A percentile compares a stretch with the other conserved stretches of the same genome.
These are phyloP conservation scores for Subanguina moxae DNA, from an alignment of 1,140 invertebrate genomes.

Conservation along the genomic window DNA sequence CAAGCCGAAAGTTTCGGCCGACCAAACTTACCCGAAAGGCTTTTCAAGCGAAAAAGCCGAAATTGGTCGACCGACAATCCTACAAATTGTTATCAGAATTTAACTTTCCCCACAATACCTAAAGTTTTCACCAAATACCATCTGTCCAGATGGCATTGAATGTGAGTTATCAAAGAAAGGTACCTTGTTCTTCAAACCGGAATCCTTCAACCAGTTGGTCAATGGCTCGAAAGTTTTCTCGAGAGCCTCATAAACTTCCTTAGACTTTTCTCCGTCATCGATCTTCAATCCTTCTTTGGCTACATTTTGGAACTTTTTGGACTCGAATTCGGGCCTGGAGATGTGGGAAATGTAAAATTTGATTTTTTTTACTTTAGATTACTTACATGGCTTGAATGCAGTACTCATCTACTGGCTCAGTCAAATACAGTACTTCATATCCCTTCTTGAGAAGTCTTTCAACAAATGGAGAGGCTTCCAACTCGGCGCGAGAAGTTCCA, in stretches of 20 bases:
- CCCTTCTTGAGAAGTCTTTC: slow-evolving; percentile 86
- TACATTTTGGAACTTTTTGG: slow-evolving; percentile 97
- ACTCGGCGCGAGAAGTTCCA: slow-evolving; percentile 71
- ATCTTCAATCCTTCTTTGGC: slow-evolving; percentile 91
- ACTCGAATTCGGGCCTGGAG: slow-evolving; percentile 85
- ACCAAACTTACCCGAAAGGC: too few species aligned
- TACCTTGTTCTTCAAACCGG: slow-evolving; percentile 79
- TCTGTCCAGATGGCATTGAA: too few species aligned
- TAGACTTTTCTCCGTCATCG: slow-evolving; percentile 75
- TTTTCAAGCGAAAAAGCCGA: too few species aligned
- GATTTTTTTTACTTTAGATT: too few species aligned
- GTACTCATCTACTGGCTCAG: slow-evolving; percentile 97
- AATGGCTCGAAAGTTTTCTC: slow-evolving; percentile 82
- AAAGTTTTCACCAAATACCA: too few species aligned
- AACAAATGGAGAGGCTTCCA: slow-evolving; percentile 87
- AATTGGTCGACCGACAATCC: slow-evolving; percentile 98
- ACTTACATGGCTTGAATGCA: slow-evolving; percentile 71
- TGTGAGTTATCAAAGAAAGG: too few species aligned
- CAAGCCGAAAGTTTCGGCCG: too few species aligned
- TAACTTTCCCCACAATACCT: too few species aligned
- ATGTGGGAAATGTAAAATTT: too few species aligned
- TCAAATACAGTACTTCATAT: slow-evolving; percentile 90
- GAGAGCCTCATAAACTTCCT: slow-evolving; percentile 75
- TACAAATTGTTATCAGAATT: slow-evolving; percentile 91
- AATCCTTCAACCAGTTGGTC: slow-evolving; percentile 81